Base-by-base conservation (phyloP, 2,113 vertebrate species). In the Neolamprologus kungweensis region DNA sequence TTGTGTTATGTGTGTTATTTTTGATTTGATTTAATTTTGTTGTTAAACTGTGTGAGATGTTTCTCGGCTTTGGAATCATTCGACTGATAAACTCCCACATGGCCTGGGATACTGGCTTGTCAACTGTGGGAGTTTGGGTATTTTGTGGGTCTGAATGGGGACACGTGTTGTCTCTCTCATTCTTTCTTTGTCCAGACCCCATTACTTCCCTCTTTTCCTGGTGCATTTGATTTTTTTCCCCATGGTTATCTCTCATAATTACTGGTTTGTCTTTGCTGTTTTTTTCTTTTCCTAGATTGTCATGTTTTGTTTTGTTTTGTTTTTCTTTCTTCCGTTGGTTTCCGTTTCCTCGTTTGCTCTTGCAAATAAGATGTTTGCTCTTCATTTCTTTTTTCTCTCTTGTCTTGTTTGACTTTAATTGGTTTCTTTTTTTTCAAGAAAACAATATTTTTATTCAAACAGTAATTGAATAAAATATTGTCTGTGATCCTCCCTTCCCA, bases 401-500 rank as follows among this genome's bases (percentile, higher is more conserved):
- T 97, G 93, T 96, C 97, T 97, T 90, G 96, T 98, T 98, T 97
- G 93, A 96, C 93, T 96, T 94, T 95, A 93, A 95, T 96, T 94
- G 89, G 90, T 96, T 97, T 96, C 80, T 94, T 96, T 96, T 37
- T 33, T 95, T 97, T 96, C 79, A 96, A 94, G 95, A 96, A 98
- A 97, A 98, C 98, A 99, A 99, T 99, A 99, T 99, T 99, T 99
- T 99, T 99, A 99, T 99, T 99, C 98, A 99, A 99, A 98, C 95
- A 94, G 96, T 97, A 95, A 99, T 99, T 99, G 98, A 99, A 99
- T 99, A 99, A 99, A 99, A 99, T 99, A 99, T 99, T 99, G 98
- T 99, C 97, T 99, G 98, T 99, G 97, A 99, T 88, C 92, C 97
- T 97, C 89, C 97, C 97, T 96, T 96, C 97, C 97, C 95, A 96